Conservation (phyloP, 2,113 vertebrate species). For the Ellobius talpinus region DNA sequence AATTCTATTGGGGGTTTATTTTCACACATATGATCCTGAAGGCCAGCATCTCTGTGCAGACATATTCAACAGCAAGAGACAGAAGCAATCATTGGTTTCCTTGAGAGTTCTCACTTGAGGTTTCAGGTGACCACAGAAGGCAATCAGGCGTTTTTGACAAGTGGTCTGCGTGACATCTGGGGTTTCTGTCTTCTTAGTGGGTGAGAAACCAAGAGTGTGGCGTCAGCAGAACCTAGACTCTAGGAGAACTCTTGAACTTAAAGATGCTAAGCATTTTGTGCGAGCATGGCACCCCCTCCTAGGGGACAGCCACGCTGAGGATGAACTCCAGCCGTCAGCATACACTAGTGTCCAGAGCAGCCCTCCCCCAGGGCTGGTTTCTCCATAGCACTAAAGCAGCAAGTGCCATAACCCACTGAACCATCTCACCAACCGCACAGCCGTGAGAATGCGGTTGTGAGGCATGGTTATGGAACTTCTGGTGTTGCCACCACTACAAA, state of each 20-base stretch:
- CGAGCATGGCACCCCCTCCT: accelerated
- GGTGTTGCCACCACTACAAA: constrained; percentile 64
- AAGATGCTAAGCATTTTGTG: not conserved
- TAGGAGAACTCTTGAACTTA: not conserved
- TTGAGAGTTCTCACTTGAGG: constrained; percentile 52
- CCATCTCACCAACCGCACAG: not conserved
- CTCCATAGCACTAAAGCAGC: constrained; percentile 2
- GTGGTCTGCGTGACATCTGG: constrained; percentile 67
- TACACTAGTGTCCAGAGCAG: not conserved
- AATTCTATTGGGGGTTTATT: constrained; percentile 1
- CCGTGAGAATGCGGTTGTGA: constrained; percentile 63
- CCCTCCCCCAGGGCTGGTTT: not conserved
- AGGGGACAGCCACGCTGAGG: not conserved
- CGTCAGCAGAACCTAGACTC: not conserved
- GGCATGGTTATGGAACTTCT: constrained; percentile 66
- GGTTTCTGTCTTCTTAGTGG: not conserved
- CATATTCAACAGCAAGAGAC: not conserved
- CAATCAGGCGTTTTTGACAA: constrained; percentile 63
- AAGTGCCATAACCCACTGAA: too few species aligned
- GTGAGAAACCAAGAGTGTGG: not conserved
- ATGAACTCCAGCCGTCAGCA: not conserved
- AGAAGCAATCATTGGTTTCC: not conserved
- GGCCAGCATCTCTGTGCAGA: not conserved
- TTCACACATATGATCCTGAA: not conserved
- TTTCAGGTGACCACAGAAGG: constrained; percentile 57